These are phyloP conservation scores for Dasypus novemcinctus DNA, from an alignment of 2,113 vertebrate species.

Conservation along the genomic window DNA sequence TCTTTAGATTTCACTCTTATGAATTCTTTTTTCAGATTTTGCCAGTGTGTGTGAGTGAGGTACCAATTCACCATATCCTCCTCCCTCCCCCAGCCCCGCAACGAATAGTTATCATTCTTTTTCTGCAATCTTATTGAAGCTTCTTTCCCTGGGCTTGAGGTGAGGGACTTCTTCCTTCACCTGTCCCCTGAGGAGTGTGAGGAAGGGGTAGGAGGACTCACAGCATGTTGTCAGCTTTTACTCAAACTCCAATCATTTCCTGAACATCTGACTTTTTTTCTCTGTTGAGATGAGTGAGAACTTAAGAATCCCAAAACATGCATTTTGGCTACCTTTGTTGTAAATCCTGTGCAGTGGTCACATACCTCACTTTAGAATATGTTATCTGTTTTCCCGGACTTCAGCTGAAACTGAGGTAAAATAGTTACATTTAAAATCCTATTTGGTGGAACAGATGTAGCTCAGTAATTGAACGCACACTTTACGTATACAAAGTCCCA, in stretches of 20 bases:
- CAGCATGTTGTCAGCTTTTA: neutral
- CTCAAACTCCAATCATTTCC: neutral
- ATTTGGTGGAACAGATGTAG: neutral
- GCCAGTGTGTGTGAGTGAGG: neutral
- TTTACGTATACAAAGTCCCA: too few relatives aligned
- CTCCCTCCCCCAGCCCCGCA: neutral
- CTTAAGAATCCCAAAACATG: neutral
- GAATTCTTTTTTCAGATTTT: slow-evolving; percentile 27
- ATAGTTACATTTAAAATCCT: neutral
- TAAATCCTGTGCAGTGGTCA: neutral
- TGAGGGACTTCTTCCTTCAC: neutral
- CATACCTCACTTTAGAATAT: neutral
- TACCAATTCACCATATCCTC: neutral
- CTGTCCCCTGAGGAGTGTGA: neutral
- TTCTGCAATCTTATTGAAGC: neutral
- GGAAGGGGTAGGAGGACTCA: neutral
- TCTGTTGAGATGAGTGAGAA: neutral
- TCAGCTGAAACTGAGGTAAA: neutral
- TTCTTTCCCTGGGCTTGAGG: neutral
- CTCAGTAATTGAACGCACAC: too few relatives aligned
- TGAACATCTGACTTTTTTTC: neutral
- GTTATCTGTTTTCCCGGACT: neutral
- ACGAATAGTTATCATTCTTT: neutral
- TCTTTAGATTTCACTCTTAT: neutral
- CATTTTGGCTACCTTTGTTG: neutral